Percentiles rank a stretch among this genome's conserved stretches.
Conservation (phyloP, 2,113 vertebrate genomes). For the Ceyx margarethae region DNA sequence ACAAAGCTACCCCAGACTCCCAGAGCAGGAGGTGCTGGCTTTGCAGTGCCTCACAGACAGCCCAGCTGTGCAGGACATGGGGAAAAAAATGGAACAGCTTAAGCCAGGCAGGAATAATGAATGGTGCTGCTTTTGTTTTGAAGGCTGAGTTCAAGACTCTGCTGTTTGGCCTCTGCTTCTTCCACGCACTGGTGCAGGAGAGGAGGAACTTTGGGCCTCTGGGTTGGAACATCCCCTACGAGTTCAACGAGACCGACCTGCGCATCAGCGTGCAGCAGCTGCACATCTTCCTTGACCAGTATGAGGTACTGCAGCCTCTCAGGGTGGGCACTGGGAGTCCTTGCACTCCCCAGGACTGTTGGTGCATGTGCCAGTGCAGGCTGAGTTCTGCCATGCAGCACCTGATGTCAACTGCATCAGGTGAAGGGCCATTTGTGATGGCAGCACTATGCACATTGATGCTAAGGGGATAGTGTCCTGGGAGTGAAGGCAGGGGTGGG, state of each 20-base stretch:
- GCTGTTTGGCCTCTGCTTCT: constrained; percentile 88
- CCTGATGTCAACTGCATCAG: no score
- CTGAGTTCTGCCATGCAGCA: not conserved
- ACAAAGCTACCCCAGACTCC: not conserved
- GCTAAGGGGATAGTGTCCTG: no score
- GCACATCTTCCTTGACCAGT: constrained; percentile 87
- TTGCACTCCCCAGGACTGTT: no score
- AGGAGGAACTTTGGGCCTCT: constrained; percentile 87
- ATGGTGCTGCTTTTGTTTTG: not conserved
- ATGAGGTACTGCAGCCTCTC: constrained; percentile 71
- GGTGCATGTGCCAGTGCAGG: not conserved
- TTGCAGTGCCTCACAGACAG: not conserved
- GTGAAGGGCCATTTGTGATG: no score
- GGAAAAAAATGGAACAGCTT: not conserved
- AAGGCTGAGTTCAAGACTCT: constrained; percentile 88
- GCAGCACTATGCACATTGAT: no score
- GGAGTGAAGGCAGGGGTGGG: accelerated
- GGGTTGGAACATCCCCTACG: constrained; percentile 90
- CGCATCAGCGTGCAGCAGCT: constrained; percentile 89
- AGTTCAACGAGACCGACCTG: constrained; percentile 89
- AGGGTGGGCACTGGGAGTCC: no score
- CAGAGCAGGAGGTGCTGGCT: not conserved
- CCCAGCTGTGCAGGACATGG: not conserved
- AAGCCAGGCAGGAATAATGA: not conserved
- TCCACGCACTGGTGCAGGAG: constrained; percentile 87